Evolutionary conservation across 2,113 vertebrate genomes (phyloP), one percentile per base, ranked within the genome.

Genomic region (Otus sunia): DNA sequence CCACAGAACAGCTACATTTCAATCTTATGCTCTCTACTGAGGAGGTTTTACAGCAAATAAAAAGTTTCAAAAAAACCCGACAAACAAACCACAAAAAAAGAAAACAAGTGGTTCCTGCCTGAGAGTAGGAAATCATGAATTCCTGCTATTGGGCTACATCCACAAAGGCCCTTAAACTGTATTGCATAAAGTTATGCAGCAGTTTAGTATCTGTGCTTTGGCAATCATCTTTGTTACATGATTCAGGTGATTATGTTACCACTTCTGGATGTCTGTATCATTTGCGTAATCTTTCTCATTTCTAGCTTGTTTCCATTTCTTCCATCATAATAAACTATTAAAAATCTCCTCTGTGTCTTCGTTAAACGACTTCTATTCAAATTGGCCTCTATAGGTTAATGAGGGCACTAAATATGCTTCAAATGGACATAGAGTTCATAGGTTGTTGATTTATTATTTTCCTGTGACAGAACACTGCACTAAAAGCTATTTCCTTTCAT

Each of bases 381-480:
- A 96, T 83, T 86, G 71, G 76, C 60, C 82, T 80, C 87, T 68
- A 19, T 77, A 92, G 96, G 94, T 97, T 97, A 97, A 97, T 91
- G 74, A 96, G 90, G 71, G 85, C 87, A 95, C 92, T 95, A 95
- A 96, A 97, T 94, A 96, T 2, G 59, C 76, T 96, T 92, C 85
- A 95, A 95, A 97, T 96, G 89, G 91, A 94, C 90, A 71, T 69
- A 37, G 86, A 89, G 97, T 96, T 97, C 96, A 96, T 92, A 93
- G 87, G 92, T 89, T 95, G 92, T 91, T 96, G 93, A 95, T 97
- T 97, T 96, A 97, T 96, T 97, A 96, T 96, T 97, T 97, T 96
- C 91, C 88, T 6, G 3, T 97, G 97, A 96, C 86, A 95, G 91
- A 95, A 86, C 72, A 95, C 52, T n/a, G 17, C 91, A 87, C 79